Evolutionary conservation across 2,113 vertebrate species (phyloP), one percentile per base, ranked within the genome.

Genomic region (Loxodonta africana): DNA sequence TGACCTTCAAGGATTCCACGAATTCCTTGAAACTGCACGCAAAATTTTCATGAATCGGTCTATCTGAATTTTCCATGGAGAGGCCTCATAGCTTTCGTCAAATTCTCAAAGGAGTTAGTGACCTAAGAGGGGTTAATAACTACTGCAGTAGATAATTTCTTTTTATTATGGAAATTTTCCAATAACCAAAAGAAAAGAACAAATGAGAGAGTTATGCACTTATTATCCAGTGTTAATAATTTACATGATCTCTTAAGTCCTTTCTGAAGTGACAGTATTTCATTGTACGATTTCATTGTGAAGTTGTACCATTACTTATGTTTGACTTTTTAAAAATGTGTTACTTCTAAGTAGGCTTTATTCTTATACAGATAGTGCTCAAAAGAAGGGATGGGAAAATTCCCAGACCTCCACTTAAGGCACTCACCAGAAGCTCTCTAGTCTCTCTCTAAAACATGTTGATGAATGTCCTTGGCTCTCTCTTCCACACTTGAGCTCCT

Each of bases 231-330:
- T 37, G 37, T 90, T 78, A 90, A 71, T 60, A 78, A 90, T 69
- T 78, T 18, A 84, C 23, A 67, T 62, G 48, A 15, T 67, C 67
- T 63, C 53, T 82, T 83, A 76, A 21, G 46, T 67, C 46, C 33
- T 83, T 89, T 67, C 21, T n/a, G 23, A 84, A 84, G 81, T 33
- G 67, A 41, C 53, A 53, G n/a, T 53, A 83, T 90, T 90, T 94
- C n/a, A 46, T 67, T 77, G 69, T 21, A 57, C 57, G 17, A 78
- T 84, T 83, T 95, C 37, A 69, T 57, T 46, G 48, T 17, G 48
- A 37, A 26, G n/a, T 9, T 51, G 91, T 80, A 80, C 46, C 20
- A 26, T 85, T 63, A 83, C 15, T 84, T 78, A 69, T 12, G 41
- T 33, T 53, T 63, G 44, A 25, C 71, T 46, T 76, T 90, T 37